A percentile compares a stretch with the other conserved stretches of the same genome.
Evolutionary conservation across 2,888 invertebrate genomes (phyloP).

Genomic region (Luperina nickerlii): DNA sequence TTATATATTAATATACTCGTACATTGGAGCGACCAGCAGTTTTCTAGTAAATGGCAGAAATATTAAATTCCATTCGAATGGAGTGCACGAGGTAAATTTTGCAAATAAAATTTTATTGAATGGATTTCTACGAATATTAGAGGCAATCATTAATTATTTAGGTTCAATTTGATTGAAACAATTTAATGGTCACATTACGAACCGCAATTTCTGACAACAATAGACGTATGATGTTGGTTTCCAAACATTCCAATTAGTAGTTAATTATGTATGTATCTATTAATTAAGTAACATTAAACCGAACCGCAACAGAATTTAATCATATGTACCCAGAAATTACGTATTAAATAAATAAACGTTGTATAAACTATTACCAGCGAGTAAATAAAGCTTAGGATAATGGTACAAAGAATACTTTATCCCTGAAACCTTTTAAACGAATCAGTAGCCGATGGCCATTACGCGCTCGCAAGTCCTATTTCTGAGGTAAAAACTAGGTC

Average conservation of each 20-base stretch:
- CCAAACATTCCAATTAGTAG: slow-evolving; percentile 10
- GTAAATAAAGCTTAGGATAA: slow-evolving; percentile 51
- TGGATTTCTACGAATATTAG: slow-evolving; percentile 11
- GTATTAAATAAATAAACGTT: background rate
- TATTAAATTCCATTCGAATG: slow-evolving; percentile 40
- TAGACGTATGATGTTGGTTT: background rate
- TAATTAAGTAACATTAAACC: background rate
- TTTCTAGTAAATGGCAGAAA: slow-evolving; percentile 36
- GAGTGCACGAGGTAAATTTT: slow-evolving; percentile 5
- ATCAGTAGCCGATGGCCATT: slow-evolving; percentile 71
- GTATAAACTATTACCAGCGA: slow-evolving; percentile 23
- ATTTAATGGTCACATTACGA: background rate
- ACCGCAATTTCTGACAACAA: background rate
- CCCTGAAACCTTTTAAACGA: slow-evolving; percentile 74
- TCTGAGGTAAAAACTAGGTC: slow-evolving; percentile 68
- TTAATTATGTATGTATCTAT: background rate
- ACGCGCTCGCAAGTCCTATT: slow-evolving; percentile 69
- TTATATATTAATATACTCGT: slow-evolving; percentile 13
- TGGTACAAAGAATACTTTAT: slow-evolving; percentile 64
- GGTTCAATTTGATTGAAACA: slow-evolving; percentile 10
- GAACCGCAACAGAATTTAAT: background rate
- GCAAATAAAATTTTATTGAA: slow-evolving; percentile 12
- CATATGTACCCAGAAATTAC: background rate
- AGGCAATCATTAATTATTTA: slow-evolving; percentile 24
- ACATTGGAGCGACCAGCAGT: slow-evolving; percentile 9